Base-by-base conservation (phyloP, 2,888 invertebrate genomes). In the Anoncus sp. region DNA sequence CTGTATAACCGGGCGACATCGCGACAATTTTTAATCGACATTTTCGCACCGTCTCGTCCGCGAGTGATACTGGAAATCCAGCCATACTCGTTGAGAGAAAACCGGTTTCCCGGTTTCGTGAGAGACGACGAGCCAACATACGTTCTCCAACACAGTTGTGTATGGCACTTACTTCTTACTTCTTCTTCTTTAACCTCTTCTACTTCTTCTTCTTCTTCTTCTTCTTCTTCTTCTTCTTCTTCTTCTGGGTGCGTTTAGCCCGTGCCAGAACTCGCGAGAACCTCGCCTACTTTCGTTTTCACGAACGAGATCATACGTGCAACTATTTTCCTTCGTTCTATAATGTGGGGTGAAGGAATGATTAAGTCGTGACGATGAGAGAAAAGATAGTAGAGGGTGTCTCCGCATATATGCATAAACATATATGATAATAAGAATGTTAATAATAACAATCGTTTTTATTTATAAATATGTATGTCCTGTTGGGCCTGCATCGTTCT, bases 51-150 rank as follows among this genome's bases (percentile, higher is more conserved):
- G 75, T 66, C 75, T 53, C 63, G 67, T 66, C 75, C 65, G 47
- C 59, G 60, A 72, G 71, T 75, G 76, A 82, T 78, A 80, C 80
- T 78, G 76, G 80, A 81, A 80, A 80, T 77, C 85, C 87, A 84
- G 86, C 86, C 87, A 86, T 88, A 85, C 87, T 86, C 86, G 86
- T 85, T 80, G 81, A 79, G 84, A 66, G 74, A 57, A 49, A 89
- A 89, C 89, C 89, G 88, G 89, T 89, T 89, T 80, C 79, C 78
- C 74, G 45, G 72, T 81, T 79, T 81, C 76, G 76, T 76, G 78
- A 71, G 73, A 79, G 71, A 79, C 79, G 79, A 72, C 79, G 66
- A 77, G 75, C 75, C 73, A 69, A 72, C 75, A 71, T 72, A 73
- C 73, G 63, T 53, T 75, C 76, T 51, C n/a, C 71, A 49, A 40